These are phyloP conservation scores for Protonibea diacanthus DNA, from an alignment of 2,797 vertebrate species.

Conservation along the genomic window DNA sequence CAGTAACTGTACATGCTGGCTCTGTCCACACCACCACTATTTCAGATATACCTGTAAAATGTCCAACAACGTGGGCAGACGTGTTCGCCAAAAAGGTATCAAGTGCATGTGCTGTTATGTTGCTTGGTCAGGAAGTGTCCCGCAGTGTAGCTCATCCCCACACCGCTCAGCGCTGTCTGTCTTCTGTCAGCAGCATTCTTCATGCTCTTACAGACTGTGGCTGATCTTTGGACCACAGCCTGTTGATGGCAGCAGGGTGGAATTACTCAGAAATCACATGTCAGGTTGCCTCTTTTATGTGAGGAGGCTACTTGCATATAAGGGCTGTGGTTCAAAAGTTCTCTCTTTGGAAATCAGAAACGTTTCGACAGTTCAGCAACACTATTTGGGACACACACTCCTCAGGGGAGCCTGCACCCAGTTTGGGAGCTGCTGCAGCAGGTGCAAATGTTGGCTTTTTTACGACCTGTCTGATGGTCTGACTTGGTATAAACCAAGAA, in stretches of 20 bases:
- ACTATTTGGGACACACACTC: background rate
- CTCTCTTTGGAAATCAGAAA: background rate
- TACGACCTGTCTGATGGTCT: background rate
- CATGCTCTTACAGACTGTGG: background rate
- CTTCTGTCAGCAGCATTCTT: background rate
- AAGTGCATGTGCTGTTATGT: background rate
- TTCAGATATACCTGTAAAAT: too few species aligned
- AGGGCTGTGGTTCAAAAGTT: background rate
- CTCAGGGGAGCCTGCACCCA: background rate
- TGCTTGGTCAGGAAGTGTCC: conserved; percentile 43
- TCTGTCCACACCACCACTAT: too few species aligned
- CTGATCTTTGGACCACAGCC: background rate
- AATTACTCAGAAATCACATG: background rate
- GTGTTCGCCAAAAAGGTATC: background rate
- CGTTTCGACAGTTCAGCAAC: background rate
- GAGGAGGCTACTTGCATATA: background rate
- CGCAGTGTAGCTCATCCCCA: conserved; percentile 26
- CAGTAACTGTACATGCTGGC: too few species aligned
- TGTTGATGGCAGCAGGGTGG: background rate
- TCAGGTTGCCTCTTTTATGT: background rate
- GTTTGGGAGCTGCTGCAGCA: background rate
- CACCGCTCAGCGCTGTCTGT: background rate
- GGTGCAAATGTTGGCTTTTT: background rate
- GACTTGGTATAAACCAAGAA: too few species aligned
- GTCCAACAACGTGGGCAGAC: background rate